Evolutionary conservation across 2,888 invertebrate genomes (phyloP), one percentile per base, ranked within the genome.

Genomic region (Melikaiella ostensackeni): DNA sequence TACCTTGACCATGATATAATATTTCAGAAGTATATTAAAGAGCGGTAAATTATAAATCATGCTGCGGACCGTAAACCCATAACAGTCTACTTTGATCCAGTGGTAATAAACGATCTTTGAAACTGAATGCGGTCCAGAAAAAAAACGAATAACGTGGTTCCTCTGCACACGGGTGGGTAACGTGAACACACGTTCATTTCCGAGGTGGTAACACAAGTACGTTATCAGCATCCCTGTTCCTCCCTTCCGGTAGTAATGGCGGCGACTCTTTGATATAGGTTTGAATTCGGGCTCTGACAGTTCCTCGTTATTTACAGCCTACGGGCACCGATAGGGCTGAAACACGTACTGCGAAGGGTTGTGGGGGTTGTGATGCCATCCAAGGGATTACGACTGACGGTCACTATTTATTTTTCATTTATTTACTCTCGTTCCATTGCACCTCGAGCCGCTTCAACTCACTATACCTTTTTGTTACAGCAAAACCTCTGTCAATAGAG

Each of bases 251-350:
- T 64, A 42, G 64, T 64, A 64, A 74, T 57, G 73, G 73, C 50
- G 27, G 73, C 55, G 42, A 74, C 73, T 74, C 73, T 74, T 74
- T 74, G 42, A 74, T 74, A 74, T 74, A 74, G 73, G 73, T 74
- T 73, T 74, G 73, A 74, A 74, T 74, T 74, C 73, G 73, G 73
- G 24, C 50, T 50, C 73, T 74, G 73, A 74, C 55, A 74, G 74
- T 35, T 55, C 74, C 74, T 57, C 74, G 74, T 74, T 74, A 74
- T 74, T 74, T 74, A 74, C 74, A 55, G 74, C 74, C 74, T 57
- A 74, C 74, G 33, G 74, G 66, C 35, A 55, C 57, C 74, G 74
- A 74, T 74, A 74, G 74, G 74, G 27, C 46, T 59, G 74, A 57
- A 74, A 74, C 74, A 74, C 35, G 55, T 57, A 74, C 57, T 16